Percentiles rank a stretch among this genome's conserved stretches.
phyloP scores from a whole-genome alignment of 2,888 invertebrate genomes.

The Pomacea canaliculata region DNA sequence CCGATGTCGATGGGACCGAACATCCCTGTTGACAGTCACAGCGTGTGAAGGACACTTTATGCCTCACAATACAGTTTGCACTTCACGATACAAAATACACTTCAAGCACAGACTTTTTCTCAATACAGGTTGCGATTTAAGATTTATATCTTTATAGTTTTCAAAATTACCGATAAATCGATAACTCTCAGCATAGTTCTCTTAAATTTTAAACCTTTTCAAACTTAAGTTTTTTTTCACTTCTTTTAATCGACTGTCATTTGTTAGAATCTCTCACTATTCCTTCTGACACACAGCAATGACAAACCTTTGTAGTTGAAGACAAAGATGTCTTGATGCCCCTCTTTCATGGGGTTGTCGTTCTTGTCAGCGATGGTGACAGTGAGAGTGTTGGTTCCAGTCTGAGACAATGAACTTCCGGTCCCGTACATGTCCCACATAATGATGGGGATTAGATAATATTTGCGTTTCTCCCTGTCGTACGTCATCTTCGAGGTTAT shows the following conservation, averaged over 20 bases:
- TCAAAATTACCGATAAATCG: too few species aligned
- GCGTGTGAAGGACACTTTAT: too few species aligned
- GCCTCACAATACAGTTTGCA: too few species aligned
- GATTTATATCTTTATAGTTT: too few species aligned
- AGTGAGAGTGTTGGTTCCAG: constrained; percentile 93
- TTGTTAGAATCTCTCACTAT: too few species aligned
- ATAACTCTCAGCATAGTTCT: too few species aligned
- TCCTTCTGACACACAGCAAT: neutral
- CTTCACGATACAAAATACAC: too few species aligned
- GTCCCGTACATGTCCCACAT: constrained; percentile 93
- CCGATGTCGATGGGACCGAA: constrained; percentile 89
- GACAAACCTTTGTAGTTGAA: constrained; percentile 89
- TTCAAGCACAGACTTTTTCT: too few species aligned
- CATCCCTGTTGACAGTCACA: constrained; percentile 37
- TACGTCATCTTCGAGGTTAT: constrained; percentile 92
- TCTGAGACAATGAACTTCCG: constrained; percentile 69
- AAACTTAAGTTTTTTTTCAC: too few species aligned
- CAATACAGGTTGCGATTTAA: too few species aligned
- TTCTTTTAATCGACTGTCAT: too few species aligned
- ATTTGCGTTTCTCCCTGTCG: constrained; percentile 95
- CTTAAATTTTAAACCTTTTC: too few species aligned
- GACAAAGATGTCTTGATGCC: constrained; percentile 94
- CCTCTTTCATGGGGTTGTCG: constrained; percentile 98
- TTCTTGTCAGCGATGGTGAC: constrained; percentile 98
- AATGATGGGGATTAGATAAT: constrained; percentile 95